Evolutionary conservation across 2,113 vertebrate genomes (phyloP).

Genomic region (Thamnophis sirtalis): DNA sequence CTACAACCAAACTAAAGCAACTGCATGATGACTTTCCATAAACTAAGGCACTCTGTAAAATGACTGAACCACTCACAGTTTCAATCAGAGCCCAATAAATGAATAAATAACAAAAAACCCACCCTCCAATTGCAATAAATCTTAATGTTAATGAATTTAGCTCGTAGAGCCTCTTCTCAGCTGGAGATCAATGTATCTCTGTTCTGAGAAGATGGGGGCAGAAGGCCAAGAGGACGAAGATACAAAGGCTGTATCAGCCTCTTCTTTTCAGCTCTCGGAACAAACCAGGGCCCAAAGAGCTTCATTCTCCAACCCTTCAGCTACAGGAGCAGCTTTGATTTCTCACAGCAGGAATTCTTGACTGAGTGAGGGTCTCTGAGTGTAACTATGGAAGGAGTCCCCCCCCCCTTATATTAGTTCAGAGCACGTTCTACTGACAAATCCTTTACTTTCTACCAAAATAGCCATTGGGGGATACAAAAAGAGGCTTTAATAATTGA

Average conservation of each 20-base stretch:
- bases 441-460: background rate
- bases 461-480: background rate
- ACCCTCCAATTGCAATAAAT: background rate
- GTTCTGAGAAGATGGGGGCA: background rate
- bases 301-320: background rate
- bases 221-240: background rate
- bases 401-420: background rate
- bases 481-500: constrained; percentile 7
- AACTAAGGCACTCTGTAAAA: background rate
- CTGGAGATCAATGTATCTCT: background rate
- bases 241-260: background rate
- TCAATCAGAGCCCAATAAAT: background rate
- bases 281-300: constrained; percentile 5
- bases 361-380: background rate
- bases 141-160: background rate
- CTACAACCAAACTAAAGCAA: background rate
- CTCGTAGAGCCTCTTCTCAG: background rate
- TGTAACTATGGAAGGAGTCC: background rate
- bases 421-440: constrained; percentile 10
- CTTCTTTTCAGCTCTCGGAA: background rate
- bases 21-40: background rate
- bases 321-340: constrained; percentile 18
- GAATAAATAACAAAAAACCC: background rate
- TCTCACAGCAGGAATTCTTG: constrained; percentile 15
- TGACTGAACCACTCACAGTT: background rate